Conservation (phyloP, 2,113 vertebrate species). For the Paraplagusia blochii region DNA sequence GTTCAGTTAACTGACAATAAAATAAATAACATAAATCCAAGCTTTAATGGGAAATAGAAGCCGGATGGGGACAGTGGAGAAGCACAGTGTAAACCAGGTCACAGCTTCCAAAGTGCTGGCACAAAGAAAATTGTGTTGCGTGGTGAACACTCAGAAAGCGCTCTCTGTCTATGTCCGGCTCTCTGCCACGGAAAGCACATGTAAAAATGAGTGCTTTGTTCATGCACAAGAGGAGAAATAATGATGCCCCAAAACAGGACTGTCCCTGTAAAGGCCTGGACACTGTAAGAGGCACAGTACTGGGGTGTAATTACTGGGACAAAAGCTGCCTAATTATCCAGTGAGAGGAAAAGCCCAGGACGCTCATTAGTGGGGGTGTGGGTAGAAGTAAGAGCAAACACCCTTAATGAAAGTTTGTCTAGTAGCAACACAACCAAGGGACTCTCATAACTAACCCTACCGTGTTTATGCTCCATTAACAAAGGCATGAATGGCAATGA, state of each 20-base stretch:
- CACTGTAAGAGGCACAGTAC: conserved; percentile 54
- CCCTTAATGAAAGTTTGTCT: conserved; percentile 76
- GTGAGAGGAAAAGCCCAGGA: conserved; percentile 55
- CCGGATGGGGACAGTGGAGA: background rate
- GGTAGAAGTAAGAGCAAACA: conserved; percentile 56
- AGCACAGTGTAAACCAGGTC: conserved; percentile 59
- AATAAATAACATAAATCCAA: no score
- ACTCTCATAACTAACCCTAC: conserved; percentile 66
- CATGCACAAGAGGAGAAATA: conserved; percentile 59
- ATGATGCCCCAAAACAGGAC: conserved; percentile 68
- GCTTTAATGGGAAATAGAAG: background rate
- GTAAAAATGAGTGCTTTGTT: conserved; percentile 71
- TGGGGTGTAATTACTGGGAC: conserved; percentile 69
- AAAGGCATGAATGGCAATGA: conserved; percentile 67
- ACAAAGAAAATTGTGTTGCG: conserved; percentile 63
- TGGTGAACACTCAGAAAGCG: conserved; percentile 48
- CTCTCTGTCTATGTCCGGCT: conserved; percentile 41
- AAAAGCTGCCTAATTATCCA: conserved; percentile 78
- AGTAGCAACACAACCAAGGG: conserved; percentile 64
- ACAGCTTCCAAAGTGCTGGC: conserved; percentile 47
- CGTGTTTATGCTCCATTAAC: conserved; percentile 61
- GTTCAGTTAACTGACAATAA: no score
- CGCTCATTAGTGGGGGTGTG: conserved; percentile 59
- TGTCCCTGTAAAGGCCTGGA: conserved; percentile 46
- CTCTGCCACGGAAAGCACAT: conserved; percentile 33